These are phyloP conservation scores for Drosophila eugracilis DNA, from an alignment of 1,140 invertebrate genomes.

Conservation along the genomic window DNA sequence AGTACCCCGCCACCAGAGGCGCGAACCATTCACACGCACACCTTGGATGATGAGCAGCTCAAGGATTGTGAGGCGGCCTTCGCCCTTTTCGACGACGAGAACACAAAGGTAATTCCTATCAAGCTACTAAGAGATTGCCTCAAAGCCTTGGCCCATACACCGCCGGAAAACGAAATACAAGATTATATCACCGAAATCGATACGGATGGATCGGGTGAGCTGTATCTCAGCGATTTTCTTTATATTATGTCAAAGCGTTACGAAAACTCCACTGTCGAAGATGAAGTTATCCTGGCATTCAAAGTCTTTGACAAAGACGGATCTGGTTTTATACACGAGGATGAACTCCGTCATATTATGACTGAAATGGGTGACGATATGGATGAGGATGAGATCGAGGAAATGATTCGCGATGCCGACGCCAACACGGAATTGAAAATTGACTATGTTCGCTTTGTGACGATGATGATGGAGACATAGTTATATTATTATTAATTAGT, in stretches of 20 bases:
- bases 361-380: conserved; percentile 40
- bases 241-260: conserved; percentile 59
- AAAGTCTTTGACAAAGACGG: conserved; percentile 52
- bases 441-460: conserved; percentile 57
- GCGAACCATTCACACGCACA: conserved; percentile 41
- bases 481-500: too few relatives aligned
- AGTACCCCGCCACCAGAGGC: conserved; percentile 55
- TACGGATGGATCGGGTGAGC: conserved; percentile 49
- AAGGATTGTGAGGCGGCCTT: conserved; percentile 53
- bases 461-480: conserved; percentile 46
- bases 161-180: conserved; percentile 47
- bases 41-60: conserved; percentile 38
- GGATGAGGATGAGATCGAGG: conserved; percentile 57
- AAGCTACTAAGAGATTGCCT: conserved; percentile 46
- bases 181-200: conserved; percentile 59
- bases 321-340: conserved; percentile 56
- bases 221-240: conserved; percentile 57
- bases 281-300: conserved; percentile 62
- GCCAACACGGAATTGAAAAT: conserved; percentile 63
- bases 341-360: conserved; percentile 55
- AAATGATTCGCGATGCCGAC: conserved; percentile 57
- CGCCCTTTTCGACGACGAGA: conserved; percentile 33
- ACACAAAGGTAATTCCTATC: conserved; percentile 43
- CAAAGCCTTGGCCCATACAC: conserved; percentile 50
- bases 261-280: conserved; percentile 41